Percentiles rank a stretch among this genome's conserved stretches.
Conservation (phyloP, 2,888 invertebrate genomes). For the Eristalinus sepulchralis region DNA sequence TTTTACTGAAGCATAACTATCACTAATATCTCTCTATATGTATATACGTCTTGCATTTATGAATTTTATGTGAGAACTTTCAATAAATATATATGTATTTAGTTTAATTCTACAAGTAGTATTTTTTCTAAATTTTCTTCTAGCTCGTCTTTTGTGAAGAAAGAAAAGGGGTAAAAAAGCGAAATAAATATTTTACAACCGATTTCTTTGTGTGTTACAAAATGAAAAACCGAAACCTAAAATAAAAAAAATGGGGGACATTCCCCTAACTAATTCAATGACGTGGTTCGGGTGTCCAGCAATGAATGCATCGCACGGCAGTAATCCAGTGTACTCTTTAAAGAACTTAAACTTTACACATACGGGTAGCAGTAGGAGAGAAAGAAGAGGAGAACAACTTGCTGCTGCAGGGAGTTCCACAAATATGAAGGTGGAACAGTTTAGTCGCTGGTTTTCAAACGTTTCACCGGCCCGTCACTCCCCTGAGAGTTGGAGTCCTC, state of each 20-base stretch:
- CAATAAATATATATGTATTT: conserved; percentile 50
- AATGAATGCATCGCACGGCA: conserved; percentile 49
- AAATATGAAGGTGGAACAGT: conserved; percentile 24
- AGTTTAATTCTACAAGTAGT: conserved; percentile 35
- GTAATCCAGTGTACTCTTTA: conserved; percentile 35
- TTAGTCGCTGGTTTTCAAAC: conserved; percentile 86
- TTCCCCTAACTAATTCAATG: conserved; percentile 13
- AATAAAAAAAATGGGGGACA: background rate
- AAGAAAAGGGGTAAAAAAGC: background rate
- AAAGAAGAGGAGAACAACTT: background rate
- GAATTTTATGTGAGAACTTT: conserved; percentile 43
- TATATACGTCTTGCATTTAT: conserved; percentile 30
- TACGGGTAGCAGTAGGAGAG: conserved; percentile 33
- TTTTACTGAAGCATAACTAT: conserved; percentile 26
- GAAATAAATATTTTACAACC: conserved; percentile 58
- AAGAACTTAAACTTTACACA: conserved; percentile 63
- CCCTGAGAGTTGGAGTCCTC: conserved; percentile 95
- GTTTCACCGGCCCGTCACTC: conserved; percentile 88
- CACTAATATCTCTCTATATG: conserved; percentile 22
- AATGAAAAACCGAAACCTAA: background rate
- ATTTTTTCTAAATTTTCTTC: conserved; percentile 1
- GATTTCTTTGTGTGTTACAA: conserved; percentile 11
- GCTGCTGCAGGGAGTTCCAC: background rate
- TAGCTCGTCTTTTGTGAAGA: conserved; percentile 25
- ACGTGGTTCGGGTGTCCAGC: conserved; percentile 11